Evolutionary conservation across 2,797 vertebrate genomes (phyloP).

Genomic region (Capromys pilorides): DNA sequence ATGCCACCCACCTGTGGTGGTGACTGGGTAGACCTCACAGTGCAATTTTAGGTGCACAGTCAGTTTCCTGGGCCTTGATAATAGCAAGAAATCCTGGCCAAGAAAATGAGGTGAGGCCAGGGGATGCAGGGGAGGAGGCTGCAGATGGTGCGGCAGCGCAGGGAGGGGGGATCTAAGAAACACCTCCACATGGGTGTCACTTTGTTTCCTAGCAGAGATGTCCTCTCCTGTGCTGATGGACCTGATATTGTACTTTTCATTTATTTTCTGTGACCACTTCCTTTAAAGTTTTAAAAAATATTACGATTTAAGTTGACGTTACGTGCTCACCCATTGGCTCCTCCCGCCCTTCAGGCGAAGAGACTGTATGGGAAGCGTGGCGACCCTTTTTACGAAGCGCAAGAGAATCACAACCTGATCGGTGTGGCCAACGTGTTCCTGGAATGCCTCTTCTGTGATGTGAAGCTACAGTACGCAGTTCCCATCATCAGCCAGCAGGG

Average conservation of each 20-base stretch:
- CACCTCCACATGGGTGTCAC: background rate
- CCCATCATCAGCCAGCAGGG: slow-evolving; percentile 99
- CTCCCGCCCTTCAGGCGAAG: slow-evolving; percentile 84
- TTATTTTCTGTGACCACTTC: background rate
- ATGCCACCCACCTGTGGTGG: rapidly evolving
- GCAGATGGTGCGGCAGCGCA: background rate
- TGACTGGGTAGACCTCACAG: background rate
- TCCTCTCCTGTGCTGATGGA: background rate
- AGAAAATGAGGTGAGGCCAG: background rate
- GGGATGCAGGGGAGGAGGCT: background rate
- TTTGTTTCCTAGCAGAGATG: background rate
- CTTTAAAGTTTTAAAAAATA: background rate
- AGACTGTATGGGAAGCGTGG: slow-evolving; percentile 89
- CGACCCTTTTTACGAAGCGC: slow-evolving; percentile 97
- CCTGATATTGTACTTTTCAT: background rate
- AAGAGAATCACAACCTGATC: slow-evolving; percentile 98
- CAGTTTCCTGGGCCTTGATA: background rate
- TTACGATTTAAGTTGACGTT: background rate
- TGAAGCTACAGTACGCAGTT: slow-evolving; percentile 96
- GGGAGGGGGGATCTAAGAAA: background rate
- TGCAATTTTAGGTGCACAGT: background rate
- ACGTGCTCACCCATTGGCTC: background rate
- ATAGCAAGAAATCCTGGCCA: background rate
- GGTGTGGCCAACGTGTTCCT: slow-evolving; percentile 98
- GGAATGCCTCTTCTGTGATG: slow-evolving; percentile 96